Evolutionary conservation across 2,797 vertebrate species (phyloP).

Genomic region (Perdix hodgsoniae): DNA sequence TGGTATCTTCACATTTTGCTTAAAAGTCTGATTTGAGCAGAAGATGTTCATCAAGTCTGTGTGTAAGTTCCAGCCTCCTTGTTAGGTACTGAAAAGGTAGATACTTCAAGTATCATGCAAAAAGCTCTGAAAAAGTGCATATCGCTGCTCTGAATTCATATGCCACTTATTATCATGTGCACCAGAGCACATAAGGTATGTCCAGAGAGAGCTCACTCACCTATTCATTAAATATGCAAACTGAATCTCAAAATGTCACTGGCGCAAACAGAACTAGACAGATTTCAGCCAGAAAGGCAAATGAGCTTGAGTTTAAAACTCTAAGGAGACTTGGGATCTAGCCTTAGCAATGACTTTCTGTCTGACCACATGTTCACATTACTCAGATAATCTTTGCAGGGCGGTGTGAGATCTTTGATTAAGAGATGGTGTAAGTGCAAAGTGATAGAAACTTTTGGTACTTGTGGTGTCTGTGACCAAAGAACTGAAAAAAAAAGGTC

Average conservation of each 20-base stretch:
- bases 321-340: conserved; percentile 9
- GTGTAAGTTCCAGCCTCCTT: background rate
- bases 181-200: conserved; percentile 70
- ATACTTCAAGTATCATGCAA: background rate
- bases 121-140: conserved; percentile 44
- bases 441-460: background rate
- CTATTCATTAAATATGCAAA: conserved; percentile 65
- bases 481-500: background rate
- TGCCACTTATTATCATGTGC: conserved; percentile 62
- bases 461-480: background rate
- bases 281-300: conserved; percentile 4
- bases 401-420: background rate
- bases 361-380: conserved; percentile 20
- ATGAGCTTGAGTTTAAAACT: conserved; percentile 26
- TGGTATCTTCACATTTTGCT: background rate
- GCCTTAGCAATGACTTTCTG: background rate
- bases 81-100: conserved; percentile 48
- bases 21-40: background rate
- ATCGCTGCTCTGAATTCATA: conserved; percentile 40
- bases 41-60: background rate
- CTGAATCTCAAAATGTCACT: conserved; percentile 38
- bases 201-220: conserved; percentile 61
- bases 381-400: background rate
- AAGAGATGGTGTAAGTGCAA: background rate
- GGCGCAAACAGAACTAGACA: conserved; percentile 35